These are phyloP conservation scores for Polydrusus pterygomalis DNA, from an alignment of 2,888 invertebrate genomes.

Conservation along the genomic window DNA sequence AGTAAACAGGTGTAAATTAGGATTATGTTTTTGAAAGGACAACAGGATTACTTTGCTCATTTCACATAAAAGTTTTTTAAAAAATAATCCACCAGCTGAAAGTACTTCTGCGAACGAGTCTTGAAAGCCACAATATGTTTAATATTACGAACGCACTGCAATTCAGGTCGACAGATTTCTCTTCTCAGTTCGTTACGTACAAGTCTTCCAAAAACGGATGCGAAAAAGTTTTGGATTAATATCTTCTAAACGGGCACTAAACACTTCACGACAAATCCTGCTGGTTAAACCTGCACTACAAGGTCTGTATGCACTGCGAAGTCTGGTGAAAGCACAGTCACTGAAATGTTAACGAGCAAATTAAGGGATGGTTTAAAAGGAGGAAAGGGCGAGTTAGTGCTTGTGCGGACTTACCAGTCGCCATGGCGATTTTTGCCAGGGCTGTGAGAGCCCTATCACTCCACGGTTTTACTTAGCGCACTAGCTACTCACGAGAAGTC, in stretches of 20 bases:
- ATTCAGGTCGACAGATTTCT: conserved; percentile 61
- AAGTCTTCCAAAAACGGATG: conserved; percentile 6
- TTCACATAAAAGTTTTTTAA: conserved; percentile 1
- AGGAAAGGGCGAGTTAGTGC: conserved; percentile 30
- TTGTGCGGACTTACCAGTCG: conserved; percentile 64
- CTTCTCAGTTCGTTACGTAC: conserved; percentile 46
- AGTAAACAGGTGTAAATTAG: conserved; percentile 31
- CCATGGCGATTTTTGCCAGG: conserved; percentile 66
- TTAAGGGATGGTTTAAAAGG: conserved; percentile 28
- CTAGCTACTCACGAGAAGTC: conserved; percentile 66
- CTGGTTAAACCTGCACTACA: conserved; percentile 9
- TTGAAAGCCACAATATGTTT: conserved; percentile 53
- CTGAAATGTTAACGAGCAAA: conserved; percentile 32
- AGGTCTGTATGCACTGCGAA: conserved; percentile 23
- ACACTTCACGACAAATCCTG: conserved; percentile 39
- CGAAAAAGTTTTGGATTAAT: conserved; percentile 12
- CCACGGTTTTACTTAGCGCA: conserved; percentile 63
- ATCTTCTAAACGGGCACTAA: conserved; percentile 26
- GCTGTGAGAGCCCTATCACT: conserved; percentile 64
- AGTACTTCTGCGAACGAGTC: conserved; percentile 46
- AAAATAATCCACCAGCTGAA: conserved; percentile 39
- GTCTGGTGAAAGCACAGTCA: conserved; percentile 30
- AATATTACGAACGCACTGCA: conserved; percentile 51
- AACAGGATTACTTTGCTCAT: conserved; percentile 43
- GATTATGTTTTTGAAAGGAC: conserved; percentile 6